Evolutionary conservation across 2,797 vertebrate genomes (phyloP).

Genomic region (Poecilia wingei): DNA sequence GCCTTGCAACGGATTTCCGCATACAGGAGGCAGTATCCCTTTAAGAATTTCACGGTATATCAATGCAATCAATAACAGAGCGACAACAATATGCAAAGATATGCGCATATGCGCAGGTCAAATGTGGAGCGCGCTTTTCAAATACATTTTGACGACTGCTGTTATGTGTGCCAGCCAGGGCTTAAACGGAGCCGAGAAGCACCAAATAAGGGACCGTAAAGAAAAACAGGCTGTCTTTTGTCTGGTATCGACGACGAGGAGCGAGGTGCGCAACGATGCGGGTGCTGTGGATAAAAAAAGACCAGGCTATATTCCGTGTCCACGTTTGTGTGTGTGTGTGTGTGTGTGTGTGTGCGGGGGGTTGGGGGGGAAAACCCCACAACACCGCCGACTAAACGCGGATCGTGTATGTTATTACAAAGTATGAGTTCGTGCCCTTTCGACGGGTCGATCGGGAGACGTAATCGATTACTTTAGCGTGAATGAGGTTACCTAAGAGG

Average conservation of each 20-base stretch:
- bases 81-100: slow-evolving; percentile 85
- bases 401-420: slow-evolving; percentile 16
- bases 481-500: slow-evolving; percentile 68
- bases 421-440: neutral
- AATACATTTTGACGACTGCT: slow-evolving; percentile 83
- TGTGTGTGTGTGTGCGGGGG: no score
- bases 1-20: slow-evolving; percentile 70
- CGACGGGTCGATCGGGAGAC: slow-evolving; percentile 12
- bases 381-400: slow-evolving; percentile 32
- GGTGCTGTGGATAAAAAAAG: slow-evolving; percentile 79
- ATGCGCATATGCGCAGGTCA: slow-evolving; percentile 85
- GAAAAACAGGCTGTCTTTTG: slow-evolving; percentile 85
- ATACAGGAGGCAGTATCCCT: slow-evolving; percentile 78
- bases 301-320: slow-evolving; percentile 66
- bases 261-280: slow-evolving; percentile 85
- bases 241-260: slow-evolving; percentile 87
- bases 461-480: slow-evolving; percentile 55
- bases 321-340: slow-evolving; percentile 34
- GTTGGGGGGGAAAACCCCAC: slow-evolving; percentile 13
- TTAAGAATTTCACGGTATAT: slow-evolving; percentile 83
- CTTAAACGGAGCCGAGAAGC: slow-evolving; percentile 42
- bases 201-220: slow-evolving; percentile 52
- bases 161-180: slow-evolving; percentile 77
- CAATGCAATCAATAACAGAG: slow-evolving; percentile 84
- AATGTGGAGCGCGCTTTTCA: slow-evolving; percentile 84